Evolutionary conservation across 2,888 invertebrate species (phyloP).

Genomic region (Mallateleia sp.): DNA sequence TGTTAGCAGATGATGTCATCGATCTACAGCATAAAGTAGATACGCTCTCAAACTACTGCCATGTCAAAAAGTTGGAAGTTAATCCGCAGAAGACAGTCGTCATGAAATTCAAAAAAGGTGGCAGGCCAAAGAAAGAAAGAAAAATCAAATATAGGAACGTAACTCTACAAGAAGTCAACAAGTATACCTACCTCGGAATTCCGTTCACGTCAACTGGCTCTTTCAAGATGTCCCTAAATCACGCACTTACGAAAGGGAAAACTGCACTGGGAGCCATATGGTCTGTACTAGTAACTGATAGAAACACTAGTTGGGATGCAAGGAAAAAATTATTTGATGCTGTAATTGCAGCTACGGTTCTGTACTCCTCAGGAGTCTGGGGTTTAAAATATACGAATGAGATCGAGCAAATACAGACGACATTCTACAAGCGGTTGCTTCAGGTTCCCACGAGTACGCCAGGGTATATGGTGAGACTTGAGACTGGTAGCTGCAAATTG

Average conservation of each 20-base stretch:
- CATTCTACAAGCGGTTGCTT: conserved; percentile 15
- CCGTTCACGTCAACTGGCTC: conserved; percentile 48
- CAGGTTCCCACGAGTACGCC: conserved; percentile 17
- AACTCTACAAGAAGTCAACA: conserved; percentile 26
- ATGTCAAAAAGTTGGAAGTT: neutral
- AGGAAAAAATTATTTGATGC: conserved; percentile 40
- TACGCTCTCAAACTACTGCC: neutral
- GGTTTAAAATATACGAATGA: conserved; percentile 1
- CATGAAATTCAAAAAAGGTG: conserved; percentile 4
- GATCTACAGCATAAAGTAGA: conserved; percentile 12
- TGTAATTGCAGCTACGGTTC: neutral
- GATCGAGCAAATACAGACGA: conserved; percentile 27
- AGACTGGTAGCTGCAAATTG: conserved; percentile 17
- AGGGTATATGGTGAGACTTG: conserved; percentile 16
- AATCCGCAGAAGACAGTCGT: neutral
- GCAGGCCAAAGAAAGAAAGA: conserved; percentile 14
- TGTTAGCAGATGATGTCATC: neutral
- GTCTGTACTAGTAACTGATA: conserved; percentile 24
- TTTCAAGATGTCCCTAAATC: conserved; percentile 7
- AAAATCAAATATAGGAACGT: conserved; percentile 9
- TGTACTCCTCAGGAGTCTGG: neutral
- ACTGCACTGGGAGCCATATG: conserved; percentile 40
- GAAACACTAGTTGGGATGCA: conserved; percentile 29
- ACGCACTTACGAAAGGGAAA: conserved; percentile 38
- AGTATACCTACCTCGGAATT: conserved; percentile 59